These are phyloP conservation scores for Digitonthophagus gazella DNA, from an alignment of 2,888 invertebrate species.

Conservation along the genomic window DNA sequence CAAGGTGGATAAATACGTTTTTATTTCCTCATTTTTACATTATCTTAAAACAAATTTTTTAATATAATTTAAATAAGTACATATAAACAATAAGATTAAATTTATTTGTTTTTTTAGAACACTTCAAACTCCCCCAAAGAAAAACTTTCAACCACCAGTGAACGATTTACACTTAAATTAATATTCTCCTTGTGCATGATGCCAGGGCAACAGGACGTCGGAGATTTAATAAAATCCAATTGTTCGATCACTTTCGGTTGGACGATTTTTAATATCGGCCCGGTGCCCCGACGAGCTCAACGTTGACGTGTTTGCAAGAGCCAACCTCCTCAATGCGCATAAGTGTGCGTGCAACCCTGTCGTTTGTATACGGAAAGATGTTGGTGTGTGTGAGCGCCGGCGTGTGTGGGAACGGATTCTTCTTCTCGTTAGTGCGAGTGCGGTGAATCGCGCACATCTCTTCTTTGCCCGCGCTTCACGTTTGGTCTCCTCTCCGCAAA, in stretches of 20 bases:
- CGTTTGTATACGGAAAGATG: background rate
- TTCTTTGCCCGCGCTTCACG: background rate
- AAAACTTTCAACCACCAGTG: too few species aligned
- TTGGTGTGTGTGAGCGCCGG: background rate
- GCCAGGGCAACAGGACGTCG: background rate
- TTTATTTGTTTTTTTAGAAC: too few species aligned
- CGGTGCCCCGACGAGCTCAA: background rate
- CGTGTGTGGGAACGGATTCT: slow-evolving; percentile 22
- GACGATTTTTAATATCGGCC: slow-evolving; percentile 19
- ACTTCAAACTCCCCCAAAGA: too few species aligned
- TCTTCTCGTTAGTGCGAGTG: slow-evolving; percentile 17
- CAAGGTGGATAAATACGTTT: too few species aligned
- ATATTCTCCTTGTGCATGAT: background rate
- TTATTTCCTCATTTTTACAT: too few species aligned
- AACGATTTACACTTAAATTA: slow-evolving; percentile 13
- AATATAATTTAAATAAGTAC: too few species aligned
- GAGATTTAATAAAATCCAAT: slow-evolving; percentile 19
- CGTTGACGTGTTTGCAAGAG: slow-evolving; percentile 4
- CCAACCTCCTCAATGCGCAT: background rate
- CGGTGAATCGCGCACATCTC: slow-evolving; percentile 9
- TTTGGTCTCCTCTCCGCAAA: background rate
- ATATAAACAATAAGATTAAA: too few species aligned
- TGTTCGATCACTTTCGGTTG: slow-evolving; percentile 9
- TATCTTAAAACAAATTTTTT: too few species aligned
- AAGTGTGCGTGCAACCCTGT: slow-evolving; percentile 11